Percentiles rank a stretch among this genome's conserved stretches.
Conservation (phyloP, 2,113 vertebrate genomes). For the Copsychus sechellarum region DNA sequence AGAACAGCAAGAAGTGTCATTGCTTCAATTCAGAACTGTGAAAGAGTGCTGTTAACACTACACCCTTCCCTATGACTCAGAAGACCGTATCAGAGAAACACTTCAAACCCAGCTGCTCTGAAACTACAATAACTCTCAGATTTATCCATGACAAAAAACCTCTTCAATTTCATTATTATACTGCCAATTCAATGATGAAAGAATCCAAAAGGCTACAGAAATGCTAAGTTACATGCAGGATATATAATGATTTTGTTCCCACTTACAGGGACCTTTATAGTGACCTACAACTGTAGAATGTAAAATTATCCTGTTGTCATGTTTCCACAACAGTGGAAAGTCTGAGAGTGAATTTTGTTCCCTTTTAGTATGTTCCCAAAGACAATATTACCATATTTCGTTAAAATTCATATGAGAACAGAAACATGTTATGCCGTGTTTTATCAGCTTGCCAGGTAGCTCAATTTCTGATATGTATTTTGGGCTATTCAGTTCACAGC, state of each 20-base stretch:
- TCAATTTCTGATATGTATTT: background rate
- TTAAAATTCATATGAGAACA: background rate
- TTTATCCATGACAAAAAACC: background rate
- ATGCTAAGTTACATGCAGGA: background rate
- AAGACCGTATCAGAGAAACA: background rate
- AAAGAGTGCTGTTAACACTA: background rate
- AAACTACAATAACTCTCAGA: background rate
- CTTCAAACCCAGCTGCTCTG: background rate
- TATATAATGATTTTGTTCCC: background rate
- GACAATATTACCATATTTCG: background rate
- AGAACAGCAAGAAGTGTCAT: background rate
- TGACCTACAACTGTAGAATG: background rate
- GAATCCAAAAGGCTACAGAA: background rate
- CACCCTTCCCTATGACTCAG: background rate
- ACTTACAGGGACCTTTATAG: background rate
- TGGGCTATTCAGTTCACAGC: background rate
- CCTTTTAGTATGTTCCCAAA: background rate
- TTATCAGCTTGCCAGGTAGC: background rate
- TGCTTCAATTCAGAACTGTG: background rate
- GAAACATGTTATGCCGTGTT: background rate
- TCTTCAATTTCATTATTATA: background rate
- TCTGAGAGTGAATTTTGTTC: background rate
- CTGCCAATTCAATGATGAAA: background rate
- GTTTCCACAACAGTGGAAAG: background rate
- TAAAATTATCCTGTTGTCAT: background rate